These are phyloP conservation scores for Ondatra zibethicus DNA, from an alignment of 2,113 vertebrate genomes.

Conservation along the genomic window DNA sequence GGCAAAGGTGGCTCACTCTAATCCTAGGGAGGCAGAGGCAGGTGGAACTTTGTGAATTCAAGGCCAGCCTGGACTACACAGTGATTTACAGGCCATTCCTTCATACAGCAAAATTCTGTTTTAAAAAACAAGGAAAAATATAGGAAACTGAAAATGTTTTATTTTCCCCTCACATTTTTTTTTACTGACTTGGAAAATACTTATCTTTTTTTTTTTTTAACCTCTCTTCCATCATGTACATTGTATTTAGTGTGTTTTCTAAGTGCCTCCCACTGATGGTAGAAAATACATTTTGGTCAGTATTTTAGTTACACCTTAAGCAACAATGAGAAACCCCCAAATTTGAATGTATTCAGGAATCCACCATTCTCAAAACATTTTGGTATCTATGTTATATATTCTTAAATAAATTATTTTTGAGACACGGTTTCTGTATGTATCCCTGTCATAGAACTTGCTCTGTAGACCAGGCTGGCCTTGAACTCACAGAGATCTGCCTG, in stretches of 20 bases:
- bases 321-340: not conserved
- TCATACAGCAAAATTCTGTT: not conserved
- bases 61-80: not conserved
- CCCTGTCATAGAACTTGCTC: not conserved
- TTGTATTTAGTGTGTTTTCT: not conserved
- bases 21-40: not conserved
- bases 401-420: not conserved
- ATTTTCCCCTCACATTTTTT: not conserved
- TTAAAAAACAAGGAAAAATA: not conserved
- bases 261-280: slow-evolving; percentile 45
- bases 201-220: slow-evolving; percentile 15
- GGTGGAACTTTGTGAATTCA: not conserved
- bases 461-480: not conserved
- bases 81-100: not conserved
- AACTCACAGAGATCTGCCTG: not conserved
- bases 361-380: not conserved
- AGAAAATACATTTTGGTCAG: slow-evolving; percentile 5
- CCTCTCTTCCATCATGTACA: not conserved
- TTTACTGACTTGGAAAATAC: slow-evolving; percentile 11
- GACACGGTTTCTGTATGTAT: not conserved
- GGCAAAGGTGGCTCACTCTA: not conserved
- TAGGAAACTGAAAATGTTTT: not conserved
- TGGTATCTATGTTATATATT: not conserved
- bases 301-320: slow-evolving; percentile 46
- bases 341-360: not conserved